Base-by-base conservation (phyloP, 1,140 invertebrate genomes). In the Meloidogyne exigua region DNA sequence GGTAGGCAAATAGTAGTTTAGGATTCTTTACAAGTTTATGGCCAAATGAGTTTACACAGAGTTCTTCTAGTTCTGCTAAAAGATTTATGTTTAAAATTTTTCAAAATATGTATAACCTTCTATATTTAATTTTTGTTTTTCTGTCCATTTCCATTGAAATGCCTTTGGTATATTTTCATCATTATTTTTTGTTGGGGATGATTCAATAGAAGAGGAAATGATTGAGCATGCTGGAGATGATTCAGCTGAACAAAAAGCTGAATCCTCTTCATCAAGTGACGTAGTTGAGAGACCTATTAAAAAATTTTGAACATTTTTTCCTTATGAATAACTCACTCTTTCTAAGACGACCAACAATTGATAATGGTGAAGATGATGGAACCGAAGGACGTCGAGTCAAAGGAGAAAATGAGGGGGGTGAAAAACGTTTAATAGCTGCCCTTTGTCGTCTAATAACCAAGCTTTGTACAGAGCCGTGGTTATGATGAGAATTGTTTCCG, bases 361-460 rank as follows among this genome's bases (percentile, higher is more conserved):
- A 25, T 18, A 26, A 13, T 9, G 62, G 28, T 11, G 62, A 57
- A 4, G 68, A 44, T 28, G 26, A 18, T 25, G 68, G 68, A 4
- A n/a, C 25, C 4, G 68, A 70, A 13, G 68, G 68, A 9, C 68
- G 68, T 57, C 32, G 36, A 28, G 28, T 3, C 18, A 39, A 26
- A 1, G 13, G 49, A n/a, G 49, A n/a, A 9, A 57, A n/a, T 32
- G 25, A 23, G 28, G 28, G 7, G 12, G 39, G 39, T 11, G 28
- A 15, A 39, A 15, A 28, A 26, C 18, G 23, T 62, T 36, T 49
- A 0, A 15, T 23, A 5, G 28, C 32, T 18, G 32, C 68, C 32
- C 23, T 70, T 36, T 70, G 21, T 70, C 32, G 68, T 42, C 68
- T 44, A 44, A 70, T 70, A 12, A 70, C 68, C 15, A 70, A 42